Evolutionary conservation across 2,888 invertebrate species (phyloP).

Genomic region (Scaptomyza parva): DNA sequence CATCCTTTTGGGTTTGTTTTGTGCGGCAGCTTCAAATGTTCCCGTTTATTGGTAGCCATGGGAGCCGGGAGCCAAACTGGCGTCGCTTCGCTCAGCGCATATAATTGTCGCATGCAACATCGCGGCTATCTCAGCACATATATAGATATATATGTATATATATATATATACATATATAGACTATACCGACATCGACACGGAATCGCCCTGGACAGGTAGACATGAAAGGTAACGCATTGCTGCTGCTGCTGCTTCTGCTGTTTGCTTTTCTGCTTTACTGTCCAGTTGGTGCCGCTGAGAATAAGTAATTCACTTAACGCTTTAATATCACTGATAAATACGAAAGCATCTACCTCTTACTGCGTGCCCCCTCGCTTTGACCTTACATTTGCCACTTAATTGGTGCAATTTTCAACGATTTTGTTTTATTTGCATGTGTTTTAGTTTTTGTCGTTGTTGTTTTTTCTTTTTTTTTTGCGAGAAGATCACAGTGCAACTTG

Average conservation of each 20-base stretch:
- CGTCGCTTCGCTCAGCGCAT: slow-evolving; percentile 70
- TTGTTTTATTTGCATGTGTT: slow-evolving; percentile 71
- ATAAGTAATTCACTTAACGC: slow-evolving; percentile 83
- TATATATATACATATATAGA: slow-evolving; percentile 18
- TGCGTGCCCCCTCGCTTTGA: not conserved
- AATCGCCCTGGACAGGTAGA: slow-evolving; percentile 63
- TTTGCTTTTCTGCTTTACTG: slow-evolving; percentile 10
- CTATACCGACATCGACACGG: slow-evolving; percentile 37
- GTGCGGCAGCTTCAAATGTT: slow-evolving; percentile 64
- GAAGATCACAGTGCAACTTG: slow-evolving; percentile 40
- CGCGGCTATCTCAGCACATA: slow-evolving; percentile 65
- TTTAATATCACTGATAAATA: slow-evolving; percentile 82
- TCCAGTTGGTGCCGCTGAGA: slow-evolving; percentile 42
- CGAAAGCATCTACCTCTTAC: slow-evolving; percentile 43
- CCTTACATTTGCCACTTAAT: slow-evolving; percentile 73
- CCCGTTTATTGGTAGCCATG: slow-evolving; percentile 41
- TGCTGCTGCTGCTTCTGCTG: slow-evolving; percentile 7
- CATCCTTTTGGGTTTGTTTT: slow-evolving; percentile 34
- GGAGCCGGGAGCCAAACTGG: slow-evolving; percentile 78
- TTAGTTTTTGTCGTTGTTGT: not conserved
- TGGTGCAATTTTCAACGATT: slow-evolving; percentile 80
- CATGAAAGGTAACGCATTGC: slow-evolving; percentile 82
- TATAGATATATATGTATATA: slow-evolving; percentile 5
- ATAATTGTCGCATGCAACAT: slow-evolving; percentile 81
- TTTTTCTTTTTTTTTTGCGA: not conserved